Evolutionary conservation across 2,888 invertebrate genomes (phyloP), one percentile per base, ranked within the genome.

Genomic region (Dicycla oo): DNA sequence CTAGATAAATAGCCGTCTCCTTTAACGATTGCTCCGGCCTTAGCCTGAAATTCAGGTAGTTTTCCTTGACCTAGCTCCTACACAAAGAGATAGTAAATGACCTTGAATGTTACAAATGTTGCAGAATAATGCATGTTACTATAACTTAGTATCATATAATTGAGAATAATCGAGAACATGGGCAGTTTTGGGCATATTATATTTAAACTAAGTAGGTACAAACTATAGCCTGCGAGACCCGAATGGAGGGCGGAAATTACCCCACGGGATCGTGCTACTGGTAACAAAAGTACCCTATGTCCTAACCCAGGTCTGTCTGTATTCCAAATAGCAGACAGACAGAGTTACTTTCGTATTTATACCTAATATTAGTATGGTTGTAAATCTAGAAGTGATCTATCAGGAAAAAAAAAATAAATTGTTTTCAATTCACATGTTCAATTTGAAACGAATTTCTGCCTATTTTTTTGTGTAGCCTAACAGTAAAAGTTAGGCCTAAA

Each of bases 1-100:
- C 43, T 38, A 51, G 26, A 57, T 13, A 57, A 7, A 30, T 13
- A 60, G 20, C 15, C 8, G 18, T 15, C n/a, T 45, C 43, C n/a
- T 38, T 38, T 20, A 26, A 58, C n/a, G 3, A 51, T 45, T n/a
- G 11, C 38, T 63, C 40, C 6, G 7, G 3, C 6, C 72, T 43
- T 20, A 64, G n/a, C 20, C 38, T 38, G 49, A 58, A 45, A 53
- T 51, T 53, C 51, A 58, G 57, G 45, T 47, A 11, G 38, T 30
- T 53, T 53, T 53, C 51, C 30, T 30, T 34, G 40, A 62, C 47
- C n/a, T 60, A 69, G 18, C 38, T 45, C 7, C 6, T 10, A 34
- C 1, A 54, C 4, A 34, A 53, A 43, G 15, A 1, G 2, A 26
- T 23, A 13, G 4, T 5, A 49, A 68, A 34, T 69, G 13, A 53